A percentile compares a stretch with the other conserved stretches of the same genome.
Conservation (phyloP, 2,113 vertebrate species). For the Leucopsar rothschildi region DNA sequence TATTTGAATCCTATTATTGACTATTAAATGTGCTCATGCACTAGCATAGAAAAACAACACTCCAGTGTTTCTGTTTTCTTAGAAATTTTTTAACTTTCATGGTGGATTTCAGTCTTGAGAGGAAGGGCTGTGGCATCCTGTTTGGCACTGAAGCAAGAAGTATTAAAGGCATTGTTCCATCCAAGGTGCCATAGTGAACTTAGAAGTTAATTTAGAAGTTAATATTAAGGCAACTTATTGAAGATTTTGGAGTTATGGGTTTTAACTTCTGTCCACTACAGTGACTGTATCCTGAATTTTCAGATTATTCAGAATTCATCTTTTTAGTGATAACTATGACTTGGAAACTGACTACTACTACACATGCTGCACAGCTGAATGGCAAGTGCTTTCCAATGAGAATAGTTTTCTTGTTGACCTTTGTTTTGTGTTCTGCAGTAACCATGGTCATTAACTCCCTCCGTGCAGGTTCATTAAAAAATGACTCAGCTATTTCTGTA, state of each 20-base stretch:
- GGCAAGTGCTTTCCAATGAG: neutral
- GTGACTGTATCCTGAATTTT: neutral
- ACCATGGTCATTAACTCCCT: neutral
- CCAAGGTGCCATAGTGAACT: neutral
- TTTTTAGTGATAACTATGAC: neutral
- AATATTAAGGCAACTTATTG: neutral
- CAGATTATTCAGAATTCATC: neutral
- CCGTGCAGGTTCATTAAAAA: neutral
- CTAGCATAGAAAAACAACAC: neutral
- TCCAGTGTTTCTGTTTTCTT: neutral
- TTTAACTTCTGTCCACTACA: neutral
- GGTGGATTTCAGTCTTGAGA: neutral
- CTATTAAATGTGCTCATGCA: neutral
- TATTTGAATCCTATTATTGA: neutral
- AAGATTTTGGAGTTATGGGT: rapidly evolving
- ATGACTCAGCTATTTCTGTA: neutral
- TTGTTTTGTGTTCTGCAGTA: neutral
- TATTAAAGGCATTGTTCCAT: neutral
- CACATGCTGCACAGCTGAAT: neutral
- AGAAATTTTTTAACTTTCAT: neutral
- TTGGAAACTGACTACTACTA: neutral
- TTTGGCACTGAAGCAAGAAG: neutral
- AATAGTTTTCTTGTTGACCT: neutral
- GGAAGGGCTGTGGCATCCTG: neutral
- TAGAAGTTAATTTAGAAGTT: neutral